phyloP scores from a whole-genome alignment of 1,140 invertebrate species.

The Magallana gigas region DNA sequence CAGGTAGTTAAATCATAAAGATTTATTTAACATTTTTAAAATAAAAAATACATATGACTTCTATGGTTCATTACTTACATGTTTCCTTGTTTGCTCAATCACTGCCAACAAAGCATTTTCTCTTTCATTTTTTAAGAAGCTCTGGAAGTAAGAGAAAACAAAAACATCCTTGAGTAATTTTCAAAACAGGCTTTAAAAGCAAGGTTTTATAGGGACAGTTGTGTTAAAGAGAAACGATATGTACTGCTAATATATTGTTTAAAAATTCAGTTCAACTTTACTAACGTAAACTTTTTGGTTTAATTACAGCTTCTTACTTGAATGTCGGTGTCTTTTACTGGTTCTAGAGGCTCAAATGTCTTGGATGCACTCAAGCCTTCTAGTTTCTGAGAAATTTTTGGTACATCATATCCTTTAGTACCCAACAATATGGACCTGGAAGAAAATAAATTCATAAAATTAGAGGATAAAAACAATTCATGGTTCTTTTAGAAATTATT shows the following conservation, averaged over 20 bases:
- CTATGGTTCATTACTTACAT: slow-evolving; percentile 81
- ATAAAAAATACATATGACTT: too few relatives aligned
- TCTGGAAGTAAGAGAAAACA: slow-evolving; percentile 81
- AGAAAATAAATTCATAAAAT: slow-evolving; percentile 59
- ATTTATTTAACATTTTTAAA: too few relatives aligned
- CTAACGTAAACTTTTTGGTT: too few relatives aligned
- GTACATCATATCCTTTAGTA: slow-evolving; percentile 93
- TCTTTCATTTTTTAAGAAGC: slow-evolving; percentile 94
- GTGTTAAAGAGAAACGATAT: too few relatives aligned
- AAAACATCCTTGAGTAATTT: too few relatives aligned
- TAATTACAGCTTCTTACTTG: slow-evolving; percentile 65
- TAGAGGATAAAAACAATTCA: not conserved
- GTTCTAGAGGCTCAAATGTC: slow-evolving; percentile 93
- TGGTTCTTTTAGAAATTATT: too few relatives aligned
- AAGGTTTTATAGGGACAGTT: too few relatives aligned
- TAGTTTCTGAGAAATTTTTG: slow-evolving; percentile 94
- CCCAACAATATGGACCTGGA: slow-evolving; percentile 93
- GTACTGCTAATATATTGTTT: too few relatives aligned
- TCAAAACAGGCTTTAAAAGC: too few relatives aligned
- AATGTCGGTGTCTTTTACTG: slow-evolving; percentile 91
- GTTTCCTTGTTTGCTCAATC: slow-evolving; percentile 92
- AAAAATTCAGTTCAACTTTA: too few relatives aligned
- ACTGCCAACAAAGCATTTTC: slow-evolving; percentile 95
- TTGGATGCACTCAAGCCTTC: slow-evolving; percentile 88
- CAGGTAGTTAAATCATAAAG: too few relatives aligned